Evolutionary conservation across 2,797 vertebrate species (phyloP).

Genomic region (Streptopelia turtur): DNA sequence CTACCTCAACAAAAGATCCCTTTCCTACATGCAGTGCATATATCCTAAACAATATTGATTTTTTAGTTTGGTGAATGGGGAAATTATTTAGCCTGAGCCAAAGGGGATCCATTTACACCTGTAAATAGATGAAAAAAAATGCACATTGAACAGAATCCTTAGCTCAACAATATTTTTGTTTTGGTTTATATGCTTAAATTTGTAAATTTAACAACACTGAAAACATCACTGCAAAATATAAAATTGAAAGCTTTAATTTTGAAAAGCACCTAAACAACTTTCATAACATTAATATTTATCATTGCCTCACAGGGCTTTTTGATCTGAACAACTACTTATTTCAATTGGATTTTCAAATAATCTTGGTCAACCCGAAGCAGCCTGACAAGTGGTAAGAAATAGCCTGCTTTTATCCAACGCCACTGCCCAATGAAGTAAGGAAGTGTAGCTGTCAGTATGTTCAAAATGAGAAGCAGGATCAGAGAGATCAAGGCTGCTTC

Average conservation of each 20-base stretch:
- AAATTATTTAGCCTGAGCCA: neutral
- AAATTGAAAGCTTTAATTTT: neutral
- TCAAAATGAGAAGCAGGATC: slow-evolving; percentile 21
- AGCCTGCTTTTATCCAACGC: neutral
- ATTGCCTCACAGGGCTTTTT: neutral
- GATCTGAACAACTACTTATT: neutral
- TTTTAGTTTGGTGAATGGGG: neutral
- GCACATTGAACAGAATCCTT: neutral
- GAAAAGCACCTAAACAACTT: neutral
- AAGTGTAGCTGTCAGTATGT: neutral
- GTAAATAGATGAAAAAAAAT: neutral
- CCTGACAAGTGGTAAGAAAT: neutral
- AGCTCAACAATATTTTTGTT: neutral
- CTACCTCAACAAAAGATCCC: neutral
- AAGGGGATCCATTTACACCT: neutral
- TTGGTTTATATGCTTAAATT: neutral
- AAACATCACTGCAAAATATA: neutral
- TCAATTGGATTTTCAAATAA: neutral
- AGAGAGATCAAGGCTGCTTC: slow-evolving; percentile 21
- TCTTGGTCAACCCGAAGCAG: neutral
- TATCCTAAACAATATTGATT: neutral
- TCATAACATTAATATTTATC: neutral
- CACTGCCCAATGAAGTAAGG: neutral
- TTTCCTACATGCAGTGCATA: neutral
- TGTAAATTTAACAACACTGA: neutral